phyloP scores from a whole-genome alignment of 1,140 invertebrate species.

The Brachionus rotundiformis region DNA sequence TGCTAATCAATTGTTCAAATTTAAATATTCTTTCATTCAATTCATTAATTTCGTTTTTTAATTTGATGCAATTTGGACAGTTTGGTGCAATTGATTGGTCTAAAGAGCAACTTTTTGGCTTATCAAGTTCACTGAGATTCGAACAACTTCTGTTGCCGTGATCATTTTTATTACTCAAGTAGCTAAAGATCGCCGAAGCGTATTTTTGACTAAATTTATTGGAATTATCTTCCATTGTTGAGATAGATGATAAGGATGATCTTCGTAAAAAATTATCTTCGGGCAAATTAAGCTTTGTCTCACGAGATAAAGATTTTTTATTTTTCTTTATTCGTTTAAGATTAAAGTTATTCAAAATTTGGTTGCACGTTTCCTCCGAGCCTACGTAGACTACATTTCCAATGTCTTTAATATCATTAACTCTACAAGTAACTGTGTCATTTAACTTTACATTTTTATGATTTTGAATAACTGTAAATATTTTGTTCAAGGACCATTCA shows the following conservation, averaged over 20 bases:
- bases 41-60: neutral
- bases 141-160: neutral
- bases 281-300: constrained; percentile 37
- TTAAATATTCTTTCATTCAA: neutral
- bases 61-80: neutral
- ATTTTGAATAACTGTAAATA: constrained; percentile 30
- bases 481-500: constrained; percentile 25
- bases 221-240: neutral
- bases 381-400: constrained; percentile 38
- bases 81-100: neutral
- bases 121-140: neutral
- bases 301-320: neutral
- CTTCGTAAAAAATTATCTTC: neutral
- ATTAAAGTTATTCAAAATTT: constrained; percentile 28
- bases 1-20: neutral
- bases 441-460: constrained; percentile 13
- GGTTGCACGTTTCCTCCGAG: constrained; percentile 15
- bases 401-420: constrained; percentile 27
- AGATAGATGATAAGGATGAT: neutral
- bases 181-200: neutral
- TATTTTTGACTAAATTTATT: neutral
- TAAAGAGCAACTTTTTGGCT: neutral
- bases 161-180: neutral
- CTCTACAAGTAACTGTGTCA: constrained; percentile 26
- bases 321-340: neutral